These are phyloP conservation scores for Schizothorax lantsangensis DNA, from an alignment of 2,797 vertebrate genomes.

Conservation along the genomic window DNA sequence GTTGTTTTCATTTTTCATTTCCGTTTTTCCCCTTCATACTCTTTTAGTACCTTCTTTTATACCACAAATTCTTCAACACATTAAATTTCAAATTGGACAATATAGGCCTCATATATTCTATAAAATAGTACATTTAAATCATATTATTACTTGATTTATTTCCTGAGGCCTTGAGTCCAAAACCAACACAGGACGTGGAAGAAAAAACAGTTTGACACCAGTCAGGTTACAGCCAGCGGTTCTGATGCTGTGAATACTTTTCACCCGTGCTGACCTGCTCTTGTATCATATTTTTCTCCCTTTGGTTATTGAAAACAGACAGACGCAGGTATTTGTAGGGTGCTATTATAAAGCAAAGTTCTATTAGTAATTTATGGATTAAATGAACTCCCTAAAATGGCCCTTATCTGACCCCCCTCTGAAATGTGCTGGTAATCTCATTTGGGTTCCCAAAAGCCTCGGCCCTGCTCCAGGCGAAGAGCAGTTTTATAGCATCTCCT, in stretches of 20 bases:
- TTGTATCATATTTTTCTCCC: slow-evolving; percentile 47
- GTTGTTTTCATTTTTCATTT: slow-evolving; percentile 32
- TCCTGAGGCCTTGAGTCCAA: slow-evolving; percentile 51
- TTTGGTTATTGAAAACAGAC: slow-evolving; percentile 55
- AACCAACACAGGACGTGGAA: slow-evolving; percentile 52
- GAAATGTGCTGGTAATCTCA: slow-evolving; percentile 60
- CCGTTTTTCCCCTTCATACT: background rate
- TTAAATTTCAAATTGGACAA: slow-evolving; percentile 58
- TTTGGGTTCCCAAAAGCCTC: slow-evolving; percentile 57
- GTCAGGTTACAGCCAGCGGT: slow-evolving; percentile 31
- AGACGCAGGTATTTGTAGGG: slow-evolving; percentile 45
- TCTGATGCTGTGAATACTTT: slow-evolving; percentile 45
- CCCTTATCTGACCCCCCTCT: slow-evolving; percentile 52
- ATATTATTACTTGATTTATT: slow-evolving; percentile 58
- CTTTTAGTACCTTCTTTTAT: slow-evolving; percentile 51
- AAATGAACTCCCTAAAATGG: slow-evolving; percentile 60
- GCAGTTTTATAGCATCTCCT: slow-evolving; percentile 59
- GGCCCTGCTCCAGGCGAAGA: slow-evolving; percentile 44
- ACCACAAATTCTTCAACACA: slow-evolving; percentile 54
- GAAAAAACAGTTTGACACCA: slow-evolving; percentile 23
- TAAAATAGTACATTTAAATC: slow-evolving; percentile 59
- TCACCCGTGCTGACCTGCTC: slow-evolving; percentile 43
- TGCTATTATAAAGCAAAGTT: slow-evolving; percentile 48
- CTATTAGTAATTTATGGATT: slow-evolving; percentile 60
- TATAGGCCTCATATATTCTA: slow-evolving; percentile 60